These are phyloP conservation scores for Rhyacophila brunnea DNA, from an alignment of 1,140 invertebrate species.

Conservation along the genomic window DNA sequence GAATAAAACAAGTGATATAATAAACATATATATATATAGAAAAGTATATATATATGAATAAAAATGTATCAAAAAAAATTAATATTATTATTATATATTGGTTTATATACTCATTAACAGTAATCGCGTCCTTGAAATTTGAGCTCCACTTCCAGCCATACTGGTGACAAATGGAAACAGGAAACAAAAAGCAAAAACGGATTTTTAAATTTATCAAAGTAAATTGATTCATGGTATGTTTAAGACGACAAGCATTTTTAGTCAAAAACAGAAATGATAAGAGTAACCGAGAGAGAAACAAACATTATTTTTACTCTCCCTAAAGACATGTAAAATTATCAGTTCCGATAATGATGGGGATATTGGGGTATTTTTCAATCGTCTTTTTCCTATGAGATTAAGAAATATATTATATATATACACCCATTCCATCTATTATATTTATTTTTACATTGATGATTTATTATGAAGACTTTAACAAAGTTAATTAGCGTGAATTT, in stretches of 20 bases:
- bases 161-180: slow-evolving; percentile 54
- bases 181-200: slow-evolving; percentile 55
- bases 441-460: too few relatives aligned
- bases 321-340: too few relatives aligned
- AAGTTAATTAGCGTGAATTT: too few relatives aligned
- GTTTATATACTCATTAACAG: slow-evolving; percentile 58
- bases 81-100: slow-evolving; percentile 52
- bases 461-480: too few relatives aligned
- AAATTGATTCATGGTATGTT: too few relatives aligned
- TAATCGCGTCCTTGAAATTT: slow-evolving; percentile 93
- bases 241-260: not conserved
- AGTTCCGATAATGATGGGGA: too few relatives aligned
- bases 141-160: slow-evolving; percentile 92
- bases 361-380: too few relatives aligned
- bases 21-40: slow-evolving; percentile 31
- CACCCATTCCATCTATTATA: too few relatives aligned
- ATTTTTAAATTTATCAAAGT: slow-evolving; percentile 7
- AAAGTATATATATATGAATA: slow-evolving; percentile 49
- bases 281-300: too few relatives aligned
- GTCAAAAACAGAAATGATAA: slow-evolving; percentile 7
- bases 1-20: slow-evolving; percentile 30
- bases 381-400: too few relatives aligned
- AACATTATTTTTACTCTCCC: too few relatives aligned
- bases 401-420: too few relatives aligned
- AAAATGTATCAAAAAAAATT: slow-evolving; percentile 40